Base-by-base conservation (phyloP, 2,888 invertebrate genomes). In the Napeogenes inachia region DNA sequence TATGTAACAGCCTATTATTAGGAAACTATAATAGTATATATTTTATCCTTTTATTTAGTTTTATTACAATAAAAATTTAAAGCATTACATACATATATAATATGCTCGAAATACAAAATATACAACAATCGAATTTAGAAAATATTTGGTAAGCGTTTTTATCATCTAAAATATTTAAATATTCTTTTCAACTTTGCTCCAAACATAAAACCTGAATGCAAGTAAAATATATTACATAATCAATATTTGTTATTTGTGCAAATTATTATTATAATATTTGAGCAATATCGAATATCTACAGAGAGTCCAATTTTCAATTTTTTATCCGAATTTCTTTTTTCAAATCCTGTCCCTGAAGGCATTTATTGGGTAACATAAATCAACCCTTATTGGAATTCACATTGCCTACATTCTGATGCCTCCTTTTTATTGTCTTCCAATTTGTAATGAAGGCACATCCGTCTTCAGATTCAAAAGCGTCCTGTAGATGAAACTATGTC, bases 281-380 rank as follows among this genome's bases (percentile, higher is more conserved):
- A 50, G 21, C 47, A 47, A 47, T 50, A 50, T 21, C 50, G n/a
- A n/a, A n/a, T n/a, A 50, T 50, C 50, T n/a, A 8, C 50, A 8
- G 2, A 50, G 30, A 50, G 30, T 50, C 50, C 2, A 30, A 50
- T 30, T 50, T 50, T 6, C 10, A 42, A 42, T 42, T 42, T 42
- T 42, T 42, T 42, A 42, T 42, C 42, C 5, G 42, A 42, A 42
- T 42, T 42, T 30, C 6, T 50, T 50, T 50, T 47, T 50, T 50
- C 12, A 30, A 50, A 50, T 50, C 50, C 50, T 13, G 30, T 50
- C 50, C 50, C 50, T 50, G 30, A 50, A 30, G 50, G 50, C 57
- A 71, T 76, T 78, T 79, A 76, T 77, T 76, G 72, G 70, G 73
- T 71, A 70, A 75, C 47, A 46, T 71, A 61, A 61, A 61, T 61